These are phyloP conservation scores for Gopherus evgoodei DNA, from an alignment of 2,113 vertebrate genomes.

Conservation along the genomic window DNA sequence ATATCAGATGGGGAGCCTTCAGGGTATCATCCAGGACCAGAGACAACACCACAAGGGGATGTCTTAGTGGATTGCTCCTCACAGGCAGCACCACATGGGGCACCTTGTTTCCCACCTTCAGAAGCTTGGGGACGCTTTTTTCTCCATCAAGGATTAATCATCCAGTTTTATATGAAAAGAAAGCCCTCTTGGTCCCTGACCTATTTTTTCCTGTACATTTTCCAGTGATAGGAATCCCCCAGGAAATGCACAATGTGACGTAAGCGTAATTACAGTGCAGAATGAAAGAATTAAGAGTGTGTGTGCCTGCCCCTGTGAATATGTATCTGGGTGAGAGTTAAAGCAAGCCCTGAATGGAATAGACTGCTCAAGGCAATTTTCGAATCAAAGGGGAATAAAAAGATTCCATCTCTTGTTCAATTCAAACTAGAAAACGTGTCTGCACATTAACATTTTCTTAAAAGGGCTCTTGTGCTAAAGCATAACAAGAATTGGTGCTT, in stretches of 20 bases:
- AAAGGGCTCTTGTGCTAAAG: slow-evolving; percentile 23
- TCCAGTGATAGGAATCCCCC: slow-evolving; percentile 16
- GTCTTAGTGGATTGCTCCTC: not conserved
- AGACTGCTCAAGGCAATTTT: slow-evolving; percentile 56
- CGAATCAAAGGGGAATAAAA: slow-evolving; percentile 58
- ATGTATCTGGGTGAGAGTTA: not conserved
- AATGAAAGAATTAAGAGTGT: slow-evolving; percentile 63
- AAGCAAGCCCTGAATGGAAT: slow-evolving; percentile 55
- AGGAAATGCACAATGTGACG: slow-evolving; percentile 27
- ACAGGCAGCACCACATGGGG: not conserved
- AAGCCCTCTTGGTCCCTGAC: slow-evolving; percentile 2
- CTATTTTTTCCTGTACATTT: slow-evolving; percentile 46
- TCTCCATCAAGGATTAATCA: not conserved
- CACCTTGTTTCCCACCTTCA: not conserved
- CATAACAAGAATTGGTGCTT: not conserved
- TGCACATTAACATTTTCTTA: slow-evolving; percentile 32
- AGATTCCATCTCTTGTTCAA: slow-evolving; percentile 36
- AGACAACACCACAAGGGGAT: not conserved
- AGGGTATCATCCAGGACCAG: not conserved
- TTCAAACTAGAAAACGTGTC: slow-evolving; percentile 44
- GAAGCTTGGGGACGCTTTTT: not conserved
- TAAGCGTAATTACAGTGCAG: slow-evolving; percentile 45
- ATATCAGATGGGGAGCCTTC: not conserved
- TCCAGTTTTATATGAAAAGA: not conserved
- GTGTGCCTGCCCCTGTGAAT: slow-evolving; percentile 18